Percentiles rank a stretch among this genome's conserved stretches.
These are phyloP conservation scores for Excalfactoria chinensis DNA, from an alignment of 2,113 vertebrate genomes.

Conservation along the genomic window DNA sequence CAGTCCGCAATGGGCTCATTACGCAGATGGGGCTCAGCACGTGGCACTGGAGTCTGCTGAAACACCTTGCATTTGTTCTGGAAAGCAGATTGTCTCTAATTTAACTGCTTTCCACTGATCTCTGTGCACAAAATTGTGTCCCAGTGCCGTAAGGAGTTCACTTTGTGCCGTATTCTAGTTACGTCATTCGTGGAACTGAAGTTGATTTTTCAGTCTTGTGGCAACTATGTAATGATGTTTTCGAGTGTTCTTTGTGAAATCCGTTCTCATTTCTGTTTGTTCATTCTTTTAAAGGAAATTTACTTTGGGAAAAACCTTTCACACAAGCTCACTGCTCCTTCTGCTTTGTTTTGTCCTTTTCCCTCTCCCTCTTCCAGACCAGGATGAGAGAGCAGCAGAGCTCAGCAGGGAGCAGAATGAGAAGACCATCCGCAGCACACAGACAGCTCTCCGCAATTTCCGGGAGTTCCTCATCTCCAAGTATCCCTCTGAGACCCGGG, in stretches of 20 bases:
- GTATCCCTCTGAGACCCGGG: constrained; percentile 84
- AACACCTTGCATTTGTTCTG: constrained; percentile 14
- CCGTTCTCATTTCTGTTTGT: constrained; percentile 36
- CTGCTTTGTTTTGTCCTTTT: constrained; percentile 54
- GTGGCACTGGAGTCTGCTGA: not conserved
- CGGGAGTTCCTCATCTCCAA: constrained; percentile 88
- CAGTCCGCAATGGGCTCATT: constrained; percentile 2
- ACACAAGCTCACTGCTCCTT: constrained; percentile 67
- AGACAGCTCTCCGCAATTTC: constrained; percentile 88
- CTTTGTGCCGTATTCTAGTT: constrained; percentile 32
- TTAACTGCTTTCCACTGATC: constrained; percentile 44
- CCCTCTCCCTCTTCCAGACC: constrained; percentile 77
- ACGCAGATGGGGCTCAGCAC: not conserved
- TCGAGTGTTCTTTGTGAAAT: constrained; percentile 52
- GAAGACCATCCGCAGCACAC: constrained; percentile 88
- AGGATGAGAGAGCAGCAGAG: constrained; percentile 85
- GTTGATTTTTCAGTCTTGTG: constrained; percentile 60
- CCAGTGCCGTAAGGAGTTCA: constrained; percentile 33
- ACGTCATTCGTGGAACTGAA: constrained; percentile 73
- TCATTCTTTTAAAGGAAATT: constrained; percentile 61
- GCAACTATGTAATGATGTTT: constrained; percentile 59
- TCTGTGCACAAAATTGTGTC: constrained; percentile 27
- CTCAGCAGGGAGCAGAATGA: constrained; percentile 88
- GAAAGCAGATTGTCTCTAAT: constrained; percentile 26
- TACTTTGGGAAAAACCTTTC: constrained; percentile 20